Percentiles rank a stretch among this genome's conserved stretches.
These are phyloP conservation scores for Coreius guichenoti DNA, from an alignment of 2,797 vertebrate genomes.

Conservation along the genomic window DNA sequence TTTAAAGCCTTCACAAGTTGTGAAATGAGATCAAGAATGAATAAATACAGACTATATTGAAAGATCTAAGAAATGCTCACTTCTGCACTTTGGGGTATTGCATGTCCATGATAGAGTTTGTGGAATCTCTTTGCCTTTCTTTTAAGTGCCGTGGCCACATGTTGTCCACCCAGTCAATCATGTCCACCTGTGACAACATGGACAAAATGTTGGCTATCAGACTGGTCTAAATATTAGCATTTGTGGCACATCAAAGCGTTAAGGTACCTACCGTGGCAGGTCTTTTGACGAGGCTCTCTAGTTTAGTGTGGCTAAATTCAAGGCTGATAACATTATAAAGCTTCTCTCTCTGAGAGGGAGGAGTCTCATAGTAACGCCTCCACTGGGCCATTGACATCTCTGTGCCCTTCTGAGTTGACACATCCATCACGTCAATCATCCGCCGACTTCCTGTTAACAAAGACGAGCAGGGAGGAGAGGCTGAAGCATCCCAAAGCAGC, in stretches of 20 bases:
- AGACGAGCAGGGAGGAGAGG: background rate
- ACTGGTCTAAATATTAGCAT: background rate
- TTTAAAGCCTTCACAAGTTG: background rate
- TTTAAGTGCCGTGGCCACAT: conserved; percentile 99
- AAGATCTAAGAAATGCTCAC: conserved; percentile 75
- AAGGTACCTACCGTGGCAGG: conserved; percentile 83
- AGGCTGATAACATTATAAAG: conserved; percentile 98
- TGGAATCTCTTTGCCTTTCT: conserved; percentile 94
- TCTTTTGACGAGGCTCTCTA: conserved; percentile 92
- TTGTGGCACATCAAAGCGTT: background rate
- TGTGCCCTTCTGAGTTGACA: conserved; percentile 94
- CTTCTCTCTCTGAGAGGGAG: conserved; percentile 88
- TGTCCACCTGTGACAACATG: conserved; percentile 84
- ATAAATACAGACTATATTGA: background rate
- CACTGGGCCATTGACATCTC: conserved; percentile 99
- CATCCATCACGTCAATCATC: conserved; percentile 98
- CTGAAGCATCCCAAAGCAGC: background rate
- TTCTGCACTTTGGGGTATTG: conserved; percentile 99
- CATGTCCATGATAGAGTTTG: conserved; percentile 95
- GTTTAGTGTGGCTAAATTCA: conserved; percentile 97
- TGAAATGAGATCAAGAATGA: background rate
- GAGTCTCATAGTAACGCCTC: conserved; percentile 95
- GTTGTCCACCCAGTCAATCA: conserved; percentile 98
- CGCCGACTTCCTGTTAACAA: conserved; percentile 86
- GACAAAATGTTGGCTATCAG: background rate